These are phyloP conservation scores for Archips xylosteana DNA, from an alignment of 2,888 invertebrate genomes.

Conservation along the genomic window DNA sequence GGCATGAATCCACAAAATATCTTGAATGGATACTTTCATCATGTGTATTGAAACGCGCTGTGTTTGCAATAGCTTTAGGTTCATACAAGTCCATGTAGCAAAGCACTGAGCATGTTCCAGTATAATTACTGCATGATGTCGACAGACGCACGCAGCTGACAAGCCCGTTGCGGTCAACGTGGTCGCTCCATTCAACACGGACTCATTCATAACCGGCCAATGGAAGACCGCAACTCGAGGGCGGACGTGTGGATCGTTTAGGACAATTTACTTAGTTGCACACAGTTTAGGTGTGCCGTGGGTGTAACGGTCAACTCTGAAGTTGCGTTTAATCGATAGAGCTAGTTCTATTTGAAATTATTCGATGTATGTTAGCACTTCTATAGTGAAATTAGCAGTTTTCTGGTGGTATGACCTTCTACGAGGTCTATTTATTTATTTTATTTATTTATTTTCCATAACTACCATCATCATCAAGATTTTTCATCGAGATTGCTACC, in stretches of 20 bases:
- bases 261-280: slow-evolving; percentile 57
- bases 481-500: too few species aligned
- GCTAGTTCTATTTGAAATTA: not conserved
- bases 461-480: too few species aligned
- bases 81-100: not conserved
- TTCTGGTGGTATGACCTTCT: too few species aligned
- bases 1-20: not conserved
- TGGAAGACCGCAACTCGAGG: slow-evolving; percentile 50
- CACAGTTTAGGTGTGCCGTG: slow-evolving; percentile 45
- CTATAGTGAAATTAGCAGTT: too few species aligned
- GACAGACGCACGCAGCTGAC: slow-evolving; percentile 46
- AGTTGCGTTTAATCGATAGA: not conserved
- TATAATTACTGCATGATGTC: slow-evolving; percentile 40
- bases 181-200: slow-evolving; percentile 64
- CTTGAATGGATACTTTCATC: not conserved
- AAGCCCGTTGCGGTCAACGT: slow-evolving; percentile 61
- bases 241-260: slow-evolving; percentile 61
- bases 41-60: not conserved
- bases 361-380: not conserved
- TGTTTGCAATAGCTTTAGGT: not conserved
- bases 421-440: too few species aligned
- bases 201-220: slow-evolving; percentile 61
- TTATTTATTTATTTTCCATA: too few species aligned
- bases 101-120: not conserved
- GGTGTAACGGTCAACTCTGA: not conserved